Percentiles rank a stretch among this genome's conserved stretches.
Evolutionary conservation across 2,888 invertebrate genomes (phyloP).

Genomic region (Caenorhabditis sp.): DNA sequence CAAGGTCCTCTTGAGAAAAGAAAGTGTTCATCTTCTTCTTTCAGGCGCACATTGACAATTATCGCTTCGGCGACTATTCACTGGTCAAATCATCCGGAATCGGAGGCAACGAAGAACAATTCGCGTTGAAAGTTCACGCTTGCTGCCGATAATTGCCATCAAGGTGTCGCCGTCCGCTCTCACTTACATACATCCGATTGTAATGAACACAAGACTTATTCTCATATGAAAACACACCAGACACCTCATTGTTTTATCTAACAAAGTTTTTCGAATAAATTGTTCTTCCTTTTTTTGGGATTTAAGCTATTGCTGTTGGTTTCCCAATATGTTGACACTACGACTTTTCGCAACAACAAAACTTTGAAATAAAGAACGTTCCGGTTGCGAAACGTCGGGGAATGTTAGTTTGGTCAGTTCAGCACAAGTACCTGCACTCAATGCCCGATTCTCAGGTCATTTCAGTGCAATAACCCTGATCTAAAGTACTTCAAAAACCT

Average conservation of each 20-base stretch:
- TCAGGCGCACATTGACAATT: constrained; percentile 77
- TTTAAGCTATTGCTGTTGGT: too few relatives aligned
- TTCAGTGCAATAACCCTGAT: too few relatives aligned
- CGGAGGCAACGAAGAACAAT: constrained; percentile 75
- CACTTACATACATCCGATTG: not conserved
- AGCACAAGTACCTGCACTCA: too few relatives aligned
- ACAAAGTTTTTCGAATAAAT: too few relatives aligned
- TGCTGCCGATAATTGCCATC: constrained; percentile 77
- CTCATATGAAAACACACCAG: constrained; percentile 7
- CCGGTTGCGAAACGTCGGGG: too few relatives aligned
- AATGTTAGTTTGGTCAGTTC: constrained; percentile 46
- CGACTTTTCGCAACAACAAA: too few relatives aligned
- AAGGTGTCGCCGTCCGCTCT: constrained; percentile 5
- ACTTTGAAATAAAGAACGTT: too few relatives aligned
- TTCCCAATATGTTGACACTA: too few relatives aligned
- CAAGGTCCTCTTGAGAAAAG: constrained; percentile 23
- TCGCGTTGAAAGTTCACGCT: constrained; percentile 78
- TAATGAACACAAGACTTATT: constrained; percentile 4
- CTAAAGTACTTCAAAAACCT: too few relatives aligned
- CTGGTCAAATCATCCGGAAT: constrained; percentile 74
- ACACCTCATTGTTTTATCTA: constrained; percentile 43
- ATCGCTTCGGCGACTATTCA: constrained; percentile 78
- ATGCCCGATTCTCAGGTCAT: constrained; percentile 45
- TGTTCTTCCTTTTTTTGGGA: too few relatives aligned
- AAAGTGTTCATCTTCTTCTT: constrained; percentile 29